Base-by-base conservation (phyloP, 2,113 vertebrate genomes). In the Psettodes erumei region DNA sequence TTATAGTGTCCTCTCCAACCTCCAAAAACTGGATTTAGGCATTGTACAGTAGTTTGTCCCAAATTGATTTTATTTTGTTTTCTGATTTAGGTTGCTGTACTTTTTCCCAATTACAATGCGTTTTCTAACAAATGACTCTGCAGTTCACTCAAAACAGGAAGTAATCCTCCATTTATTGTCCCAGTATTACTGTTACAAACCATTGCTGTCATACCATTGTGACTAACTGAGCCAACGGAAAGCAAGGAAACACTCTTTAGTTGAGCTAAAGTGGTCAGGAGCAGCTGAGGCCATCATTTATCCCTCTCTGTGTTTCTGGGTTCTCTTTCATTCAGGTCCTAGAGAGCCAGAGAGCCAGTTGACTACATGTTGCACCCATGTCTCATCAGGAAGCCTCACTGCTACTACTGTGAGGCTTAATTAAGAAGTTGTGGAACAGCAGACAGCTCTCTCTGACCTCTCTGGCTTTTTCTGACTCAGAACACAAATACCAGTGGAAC, bases 381-480 rank as follows among this genome's bases (percentile, higher is more conserved):
- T 77, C 53, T 86, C 23, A 27, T 77, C 70, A 74, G 56, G 50
- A 61, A n/a, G 32, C 51, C 0, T 11, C 8, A 75, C n/a, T n/a
- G n/a, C 54, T 28, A 10, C 30, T 6, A 32, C 60, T 75, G 5
- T 56, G 63, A 79, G 61, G 38, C 42, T 47, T 84, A 82, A 88
- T 89, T 72, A 90, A 79, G 1, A 15, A 64, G 75, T 82, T 91
- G 83, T 71, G 61, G 67, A 54, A 79, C 42, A 33, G 86, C 89
- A 82, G 38, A 84, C 91, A 77, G 78, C 66, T 76, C 60, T 73
- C 51, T 87, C 78, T 87, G 71, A 79, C 67, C 64, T 32, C 76
- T 87, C 86, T 45, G 54, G 11, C 77, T 87, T 87, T 90, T 92
- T 86, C 88, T 91, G 88, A 90, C 86, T 69, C 77, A 91, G 79